A percentile compares a stretch with the other conserved stretches of the same genome.
Evolutionary conservation across 2,113 vertebrate genomes (phyloP).

Genomic region (Trogon melanurus): DNA sequence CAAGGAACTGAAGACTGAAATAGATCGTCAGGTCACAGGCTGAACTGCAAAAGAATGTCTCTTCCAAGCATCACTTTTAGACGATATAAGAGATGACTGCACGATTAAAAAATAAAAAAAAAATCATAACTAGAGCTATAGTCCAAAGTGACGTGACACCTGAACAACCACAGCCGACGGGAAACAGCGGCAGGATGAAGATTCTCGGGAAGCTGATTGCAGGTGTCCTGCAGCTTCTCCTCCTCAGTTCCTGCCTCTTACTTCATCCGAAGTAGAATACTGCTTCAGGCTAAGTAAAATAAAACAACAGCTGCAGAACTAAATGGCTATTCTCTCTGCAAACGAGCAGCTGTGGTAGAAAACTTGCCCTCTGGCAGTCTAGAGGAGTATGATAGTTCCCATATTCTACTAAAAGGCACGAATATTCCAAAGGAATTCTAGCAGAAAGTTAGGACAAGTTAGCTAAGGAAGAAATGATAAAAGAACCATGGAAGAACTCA

Average conservation of each 20-base stretch:
- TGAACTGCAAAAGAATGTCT: background rate
- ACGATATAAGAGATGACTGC: background rate
- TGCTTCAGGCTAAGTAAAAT: conserved; percentile 62
- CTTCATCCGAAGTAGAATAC: conserved; percentile 21
- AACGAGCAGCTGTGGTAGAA: conserved; percentile 61
- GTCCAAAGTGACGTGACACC: background rate
- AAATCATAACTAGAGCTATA: background rate
- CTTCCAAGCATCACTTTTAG: background rate
- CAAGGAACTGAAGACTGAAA: background rate
- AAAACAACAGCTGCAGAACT: conserved; percentile 67
- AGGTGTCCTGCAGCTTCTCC: conserved; percentile 46
- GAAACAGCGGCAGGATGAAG: background rate
- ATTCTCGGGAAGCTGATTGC: background rate
- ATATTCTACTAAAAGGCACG: background rate
- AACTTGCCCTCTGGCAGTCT: conserved; percentile 35
- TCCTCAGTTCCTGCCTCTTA: conserved; percentile 39
- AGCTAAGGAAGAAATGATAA: background rate
- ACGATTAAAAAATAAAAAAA: background rate
- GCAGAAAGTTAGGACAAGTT: background rate
- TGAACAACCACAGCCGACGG: background rate
- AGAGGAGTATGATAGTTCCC: background rate
- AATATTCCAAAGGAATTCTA: background rate
- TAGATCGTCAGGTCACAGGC: conserved; percentile 5
- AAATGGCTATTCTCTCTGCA: conserved; percentile 54
- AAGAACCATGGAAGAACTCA: background rate